Percentiles rank a stretch among this genome's conserved stretches.
Evolutionary conservation across 2,888 invertebrate species (phyloP).

Genomic region (Chromoteleia sp.): DNA sequence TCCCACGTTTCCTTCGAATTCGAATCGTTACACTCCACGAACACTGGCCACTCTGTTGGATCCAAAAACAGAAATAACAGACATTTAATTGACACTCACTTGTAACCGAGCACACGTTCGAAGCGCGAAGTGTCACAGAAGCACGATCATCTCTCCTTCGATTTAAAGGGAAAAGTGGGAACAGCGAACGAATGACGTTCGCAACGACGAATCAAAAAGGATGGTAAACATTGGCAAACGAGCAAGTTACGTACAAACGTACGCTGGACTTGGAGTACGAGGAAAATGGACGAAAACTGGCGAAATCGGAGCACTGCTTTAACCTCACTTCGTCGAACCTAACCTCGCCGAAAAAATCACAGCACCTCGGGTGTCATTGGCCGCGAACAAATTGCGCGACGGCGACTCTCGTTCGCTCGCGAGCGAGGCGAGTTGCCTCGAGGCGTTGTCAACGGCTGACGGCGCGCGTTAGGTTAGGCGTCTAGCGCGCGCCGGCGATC

Average conservation of each 20-base stretch:
- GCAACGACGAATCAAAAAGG: too few relatives aligned
- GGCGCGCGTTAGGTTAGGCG: constrained; percentile 44
- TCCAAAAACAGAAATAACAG: constrained; percentile 53
- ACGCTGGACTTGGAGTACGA: too few relatives aligned
- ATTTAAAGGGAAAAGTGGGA: background rate
- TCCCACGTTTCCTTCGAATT: constrained; percentile 42
- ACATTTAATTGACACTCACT: constrained; percentile 56
- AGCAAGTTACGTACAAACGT: too few relatives aligned
- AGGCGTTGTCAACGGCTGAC: constrained; percentile 48
- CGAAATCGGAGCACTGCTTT: background rate
- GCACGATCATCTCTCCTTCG: constrained; percentile 50
- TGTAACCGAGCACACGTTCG: constrained; percentile 18
- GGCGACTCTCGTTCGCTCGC: background rate
- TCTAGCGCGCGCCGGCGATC: constrained; percentile 39
- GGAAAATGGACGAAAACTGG: too few relatives aligned
- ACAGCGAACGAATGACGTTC: too few relatives aligned
- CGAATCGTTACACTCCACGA: constrained; percentile 62
- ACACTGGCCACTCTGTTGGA: constrained; percentile 65
- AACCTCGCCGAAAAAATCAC: constrained; percentile 11
- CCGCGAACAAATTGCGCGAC: background rate
- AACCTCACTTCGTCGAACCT: background rate
- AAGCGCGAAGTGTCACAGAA: constrained; percentile 19
- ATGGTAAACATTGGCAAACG: too few relatives aligned
- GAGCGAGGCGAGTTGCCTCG: too few relatives aligned
- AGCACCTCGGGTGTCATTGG: constrained; percentile 2